phyloP scores from a whole-genome alignment of 1,140 invertebrate species.

The Agraylea sexmaculata region DNA sequence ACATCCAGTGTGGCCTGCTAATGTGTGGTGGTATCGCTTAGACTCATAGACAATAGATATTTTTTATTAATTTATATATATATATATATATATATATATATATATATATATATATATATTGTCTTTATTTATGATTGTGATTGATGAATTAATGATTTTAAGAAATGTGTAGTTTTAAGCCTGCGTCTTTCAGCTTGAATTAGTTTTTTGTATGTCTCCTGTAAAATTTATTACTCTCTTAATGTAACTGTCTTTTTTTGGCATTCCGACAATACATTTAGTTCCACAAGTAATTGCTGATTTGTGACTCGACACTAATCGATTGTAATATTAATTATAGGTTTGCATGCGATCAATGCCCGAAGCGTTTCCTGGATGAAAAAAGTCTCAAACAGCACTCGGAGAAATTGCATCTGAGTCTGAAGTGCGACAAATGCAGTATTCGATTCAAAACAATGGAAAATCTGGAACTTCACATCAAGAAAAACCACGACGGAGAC shows the following conservation, averaged over 20 bases:
- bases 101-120: too few relatives aligned
- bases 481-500: constrained; percentile 19
- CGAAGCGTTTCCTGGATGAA: constrained; percentile 13
- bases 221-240: too few relatives aligned
- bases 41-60: too few relatives aligned
- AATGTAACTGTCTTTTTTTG: too few relatives aligned
- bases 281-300: neutral
- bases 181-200: neutral
- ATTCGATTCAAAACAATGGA: constrained; percentile 17
- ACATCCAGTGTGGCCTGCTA: too few relatives aligned
- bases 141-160: neutral
- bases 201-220: neutral
- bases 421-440: constrained; percentile 13
- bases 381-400: constrained; percentile 11
- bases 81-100: too few relatives aligned
- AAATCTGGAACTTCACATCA: constrained; percentile 14
- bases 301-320: neutral
- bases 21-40: too few relatives aligned
- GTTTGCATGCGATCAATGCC: constrained; percentile 12
- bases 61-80: too few relatives aligned
- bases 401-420: constrained; percentile 15
- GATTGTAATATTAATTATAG: constrained; percentile 7
- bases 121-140: too few relatives aligned
- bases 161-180: neutral
- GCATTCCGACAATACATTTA: too few relatives aligned